Percentiles rank a stretch among this genome's conserved stretches.
These are phyloP conservation scores for Ramphastos sulfuratus DNA, from an alignment of 2,113 vertebrate species.

Conservation along the genomic window DNA sequence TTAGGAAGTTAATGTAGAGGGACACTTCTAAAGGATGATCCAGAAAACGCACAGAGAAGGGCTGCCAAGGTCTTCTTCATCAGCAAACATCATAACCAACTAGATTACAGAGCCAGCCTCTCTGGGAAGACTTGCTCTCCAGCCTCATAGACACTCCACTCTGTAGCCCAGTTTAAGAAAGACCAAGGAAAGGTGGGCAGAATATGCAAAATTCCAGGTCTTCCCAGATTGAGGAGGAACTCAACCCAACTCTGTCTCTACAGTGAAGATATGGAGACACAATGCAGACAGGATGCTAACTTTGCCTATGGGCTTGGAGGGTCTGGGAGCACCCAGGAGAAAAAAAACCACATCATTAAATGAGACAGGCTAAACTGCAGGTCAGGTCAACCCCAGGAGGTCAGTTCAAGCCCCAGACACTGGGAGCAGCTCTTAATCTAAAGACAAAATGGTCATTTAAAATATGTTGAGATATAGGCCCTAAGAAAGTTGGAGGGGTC, in stretches of 20 bases:
- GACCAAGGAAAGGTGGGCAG: neutral
- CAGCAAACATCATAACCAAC: neutral
- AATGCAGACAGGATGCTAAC: neutral
- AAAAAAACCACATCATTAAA: neutral
- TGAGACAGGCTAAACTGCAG: neutral
- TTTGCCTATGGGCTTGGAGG: neutral
- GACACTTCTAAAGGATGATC: neutral
- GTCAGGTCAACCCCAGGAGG: neutral
- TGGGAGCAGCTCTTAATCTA: neutral
- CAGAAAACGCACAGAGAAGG: neutral
- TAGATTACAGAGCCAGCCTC: constrained; percentile 7
- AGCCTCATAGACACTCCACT: neutral
- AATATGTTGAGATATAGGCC: neutral
- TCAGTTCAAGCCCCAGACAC: neutral
- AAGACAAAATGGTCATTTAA: neutral
- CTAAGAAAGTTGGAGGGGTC: neutral
- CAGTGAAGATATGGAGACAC: fast-evolving
- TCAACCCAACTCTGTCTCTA: neutral
- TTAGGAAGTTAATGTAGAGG: constrained; percentile 8
- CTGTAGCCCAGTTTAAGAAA: neutral
- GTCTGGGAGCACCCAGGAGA: neutral
- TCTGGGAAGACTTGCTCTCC: neutral
- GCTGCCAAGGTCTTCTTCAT: neutral
- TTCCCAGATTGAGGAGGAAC: neutral
- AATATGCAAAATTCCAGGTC: neutral